Base-by-base conservation (phyloP, 2,113 vertebrate species). In the Periophthalmus modestus region DNA sequence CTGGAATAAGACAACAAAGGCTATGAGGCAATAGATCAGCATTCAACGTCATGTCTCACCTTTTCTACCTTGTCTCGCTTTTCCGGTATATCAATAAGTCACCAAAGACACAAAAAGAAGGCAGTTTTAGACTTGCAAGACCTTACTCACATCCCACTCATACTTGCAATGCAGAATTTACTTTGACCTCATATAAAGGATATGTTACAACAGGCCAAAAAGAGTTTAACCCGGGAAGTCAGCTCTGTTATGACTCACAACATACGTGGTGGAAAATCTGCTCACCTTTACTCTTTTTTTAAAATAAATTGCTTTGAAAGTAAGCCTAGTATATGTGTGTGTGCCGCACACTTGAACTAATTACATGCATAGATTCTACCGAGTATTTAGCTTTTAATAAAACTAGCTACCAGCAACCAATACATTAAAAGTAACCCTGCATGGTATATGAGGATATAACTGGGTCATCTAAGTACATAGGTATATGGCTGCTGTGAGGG, bases 51-150 rank as follows among this genome's bases (percentile, higher is more conserved):
- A 78, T 85, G 80, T 85, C 78, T 85, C 81, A 84, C 80, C 75
- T 81, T 59, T 23, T 66, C 74, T 81, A 74, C 73, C 66, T 79
- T 74, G 54, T 79, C 57, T 63, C 52, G 66, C 73, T 55, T 67
- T 66, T 66, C 70, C 73, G 2, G 84, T 89, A 86, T 86, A 85
- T 91, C 77, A 89, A 82, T 82, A 73, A 82, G 80, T 69, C 75
- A 85, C 85, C 72, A 78, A 75, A 89, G 81, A 85, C 81, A 73
- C 72, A 77, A 78, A 73, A 59, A 28, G 71, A 73, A 34, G 55
- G 47, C 48, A 55, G 69, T 67, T 81, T 48, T n/a, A 54, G 61
- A 69, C 68, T 71, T 66, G 66, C 70, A 69, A 5, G 54, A 67
- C 43, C 48, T 69, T 70, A 28, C 36, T 84, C 81, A 87, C 67